Percentiles rank a stretch among this genome's conserved stretches.
Evolutionary conservation across 2,113 vertebrate species (phyloP).

Genomic region (Hippocampus abdominalis): DNA sequence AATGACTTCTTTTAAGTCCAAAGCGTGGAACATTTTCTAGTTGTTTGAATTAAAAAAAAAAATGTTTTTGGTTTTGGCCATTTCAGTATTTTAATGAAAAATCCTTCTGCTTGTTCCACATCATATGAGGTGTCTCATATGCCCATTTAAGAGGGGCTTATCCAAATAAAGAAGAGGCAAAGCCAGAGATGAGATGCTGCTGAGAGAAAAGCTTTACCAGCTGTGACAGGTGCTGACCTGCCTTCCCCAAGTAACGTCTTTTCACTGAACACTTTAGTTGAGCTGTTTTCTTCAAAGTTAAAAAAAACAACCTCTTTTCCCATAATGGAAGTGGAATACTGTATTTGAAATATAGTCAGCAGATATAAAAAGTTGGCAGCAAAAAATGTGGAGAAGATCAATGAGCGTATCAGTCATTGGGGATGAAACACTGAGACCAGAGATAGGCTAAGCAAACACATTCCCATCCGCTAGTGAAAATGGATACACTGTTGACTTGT

Average conservation of each 20-base stretch:
- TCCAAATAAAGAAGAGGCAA: constrained; percentile 39
- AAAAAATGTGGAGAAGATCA: constrained; percentile 22
- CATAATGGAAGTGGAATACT: background rate
- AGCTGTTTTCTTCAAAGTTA: background rate
- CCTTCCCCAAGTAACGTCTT: constrained; percentile 15
- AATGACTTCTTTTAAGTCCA: background rate
- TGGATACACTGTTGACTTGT: constrained; percentile 69
- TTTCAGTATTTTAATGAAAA: constrained; percentile 3
- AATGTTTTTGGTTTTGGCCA: background rate
- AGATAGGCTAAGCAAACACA: constrained; percentile 65
- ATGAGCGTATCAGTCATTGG: constrained; percentile 33
- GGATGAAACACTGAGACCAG: constrained; percentile 49
- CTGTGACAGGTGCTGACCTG: constrained; percentile 52
- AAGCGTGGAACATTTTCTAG: background rate
- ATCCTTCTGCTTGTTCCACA: background rate
- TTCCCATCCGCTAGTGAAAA: constrained; percentile 70
- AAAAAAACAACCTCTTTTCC: background rate
- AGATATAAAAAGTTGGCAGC: background rate
- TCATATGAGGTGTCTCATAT: constrained; percentile 13
- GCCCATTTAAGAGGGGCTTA: constrained; percentile 19
- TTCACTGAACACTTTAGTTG: constrained; percentile 17
- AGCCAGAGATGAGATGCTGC: constrained; percentile 36
- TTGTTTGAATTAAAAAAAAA: background rate
- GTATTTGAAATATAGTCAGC: constrained; percentile 3
- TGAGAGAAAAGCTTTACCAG: constrained; percentile 45